Evolutionary conservation across 1,140 invertebrate species (phyloP).

Genomic region (Leguminivora glycinivorella): DNA sequence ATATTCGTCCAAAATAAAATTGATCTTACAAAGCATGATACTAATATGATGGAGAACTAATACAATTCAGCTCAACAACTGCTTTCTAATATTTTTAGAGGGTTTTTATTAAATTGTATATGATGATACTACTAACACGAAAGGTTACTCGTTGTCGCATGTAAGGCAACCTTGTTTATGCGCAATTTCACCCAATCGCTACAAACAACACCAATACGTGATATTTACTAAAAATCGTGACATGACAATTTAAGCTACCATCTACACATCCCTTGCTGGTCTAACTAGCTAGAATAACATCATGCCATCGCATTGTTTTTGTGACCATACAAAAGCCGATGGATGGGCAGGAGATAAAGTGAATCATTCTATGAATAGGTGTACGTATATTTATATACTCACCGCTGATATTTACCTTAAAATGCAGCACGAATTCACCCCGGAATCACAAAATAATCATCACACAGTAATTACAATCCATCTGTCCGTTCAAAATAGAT

Average conservation of each 20-base stretch:
- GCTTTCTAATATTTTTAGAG: neutral
- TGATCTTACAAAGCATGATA: too few relatives aligned
- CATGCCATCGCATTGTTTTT: constrained; percentile 2
- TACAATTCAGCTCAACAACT: neutral
- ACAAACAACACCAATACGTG: neutral
- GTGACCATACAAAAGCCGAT: constrained; percentile 27
- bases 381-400: constrained; percentile 49
- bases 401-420: constrained; percentile 54
- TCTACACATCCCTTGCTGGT: neutral
- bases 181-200: constrained; percentile 5
- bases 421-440: constrained; percentile 18
- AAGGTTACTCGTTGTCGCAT: neutral
- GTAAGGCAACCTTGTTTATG: neutral
- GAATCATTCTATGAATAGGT: constrained; percentile 37
- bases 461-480: constrained; percentile 49
- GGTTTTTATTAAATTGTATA: neutral
- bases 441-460: constrained; percentile 47
- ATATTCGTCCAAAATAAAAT: too few relatives aligned
- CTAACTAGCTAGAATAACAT: neutral
- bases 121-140: constrained; percentile 8
- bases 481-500: constrained; percentile 54
- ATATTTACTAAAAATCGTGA: neutral
- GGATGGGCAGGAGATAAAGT: constrained; percentile 31
- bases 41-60: too few relatives aligned
- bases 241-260: neutral